A percentile compares a stretch with the other conserved stretches of the same genome.
phyloP scores from a whole-genome alignment of 2,113 vertebrate genomes.

The Hydropotes inermis region DNA sequence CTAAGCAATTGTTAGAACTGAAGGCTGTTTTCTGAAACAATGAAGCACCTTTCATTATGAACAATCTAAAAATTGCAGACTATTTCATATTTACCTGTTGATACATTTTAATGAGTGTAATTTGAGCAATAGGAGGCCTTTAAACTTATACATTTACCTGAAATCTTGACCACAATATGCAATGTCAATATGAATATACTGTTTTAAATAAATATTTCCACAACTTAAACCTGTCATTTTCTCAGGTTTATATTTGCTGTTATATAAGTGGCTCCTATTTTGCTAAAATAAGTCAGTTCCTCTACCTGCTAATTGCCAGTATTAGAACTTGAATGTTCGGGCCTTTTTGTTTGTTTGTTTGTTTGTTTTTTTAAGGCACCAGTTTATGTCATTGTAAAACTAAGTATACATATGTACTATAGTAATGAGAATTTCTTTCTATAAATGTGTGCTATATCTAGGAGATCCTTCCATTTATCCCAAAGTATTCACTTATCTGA shows the following conservation, averaged over 20 bases:
- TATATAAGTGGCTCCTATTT: neutral
- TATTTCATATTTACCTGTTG: constrained; percentile 23
- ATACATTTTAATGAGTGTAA: neutral
- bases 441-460: neutral
- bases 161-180: neutral
- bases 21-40: constrained; percentile 48
- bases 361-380: neutral
- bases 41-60: constrained; percentile 20
- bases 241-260: neutral
- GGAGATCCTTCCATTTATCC: neutral
- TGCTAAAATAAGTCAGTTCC: neutral
- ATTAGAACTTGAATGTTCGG: neutral
- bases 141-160: neutral
- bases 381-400: neutral
- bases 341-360: neutral
- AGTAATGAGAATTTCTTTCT: neutral
- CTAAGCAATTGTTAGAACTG: constrained; percentile 28
- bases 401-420: neutral
- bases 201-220: neutral
- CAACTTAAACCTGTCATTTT: neutral
- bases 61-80: neutral
- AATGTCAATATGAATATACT: neutral
- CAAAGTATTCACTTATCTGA: neutral
- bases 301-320: neutral
- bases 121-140: neutral